These are phyloP conservation scores for Baronia brevicornis DNA, from an alignment of 2,888 invertebrate genomes.

Conservation along the genomic window DNA sequence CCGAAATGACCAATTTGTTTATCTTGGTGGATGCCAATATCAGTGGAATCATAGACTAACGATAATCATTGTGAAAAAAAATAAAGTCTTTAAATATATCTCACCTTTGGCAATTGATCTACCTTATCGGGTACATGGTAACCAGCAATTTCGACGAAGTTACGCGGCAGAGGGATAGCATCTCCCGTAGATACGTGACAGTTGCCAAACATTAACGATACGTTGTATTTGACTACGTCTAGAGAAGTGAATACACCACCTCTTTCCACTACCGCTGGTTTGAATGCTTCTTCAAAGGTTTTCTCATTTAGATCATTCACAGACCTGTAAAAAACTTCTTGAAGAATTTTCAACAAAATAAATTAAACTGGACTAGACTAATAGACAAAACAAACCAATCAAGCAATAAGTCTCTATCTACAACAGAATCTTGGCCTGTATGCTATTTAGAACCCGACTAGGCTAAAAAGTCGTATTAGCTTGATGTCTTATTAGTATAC, in stretches of 20 bases:
- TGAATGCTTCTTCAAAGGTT: constrained; percentile 15
- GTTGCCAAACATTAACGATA: constrained; percentile 32
- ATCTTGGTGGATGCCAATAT: too few species aligned
- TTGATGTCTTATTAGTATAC: too few species aligned
- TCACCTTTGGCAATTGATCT: constrained; percentile 39
- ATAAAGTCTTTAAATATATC: neutral
- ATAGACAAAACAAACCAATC: too few species aligned
- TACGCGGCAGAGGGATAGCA: constrained; percentile 36
- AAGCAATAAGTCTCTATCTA: too few species aligned
- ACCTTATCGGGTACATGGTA: constrained; percentile 40
- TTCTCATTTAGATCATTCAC: constrained; percentile 1
- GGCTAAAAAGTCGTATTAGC: too few species aligned
- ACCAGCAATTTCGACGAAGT: constrained; percentile 42
- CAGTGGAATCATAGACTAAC: too few species aligned
- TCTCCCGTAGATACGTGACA: constrained; percentile 29
- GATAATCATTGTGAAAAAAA: too few species aligned
- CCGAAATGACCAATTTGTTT: too few species aligned
- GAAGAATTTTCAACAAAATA: too few species aligned
- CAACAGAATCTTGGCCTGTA: too few species aligned
- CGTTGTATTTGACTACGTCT: constrained; percentile 29
- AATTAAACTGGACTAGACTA: too few species aligned
- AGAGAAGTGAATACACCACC: constrained; percentile 25
- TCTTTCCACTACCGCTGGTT: constrained; percentile 19
- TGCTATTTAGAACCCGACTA: too few species aligned
- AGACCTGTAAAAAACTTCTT: constrained; percentile 5